These are phyloP conservation scores for Acromyrmex charruanus DNA, from an alignment of 1,140 invertebrate genomes.

Conservation along the genomic window DNA sequence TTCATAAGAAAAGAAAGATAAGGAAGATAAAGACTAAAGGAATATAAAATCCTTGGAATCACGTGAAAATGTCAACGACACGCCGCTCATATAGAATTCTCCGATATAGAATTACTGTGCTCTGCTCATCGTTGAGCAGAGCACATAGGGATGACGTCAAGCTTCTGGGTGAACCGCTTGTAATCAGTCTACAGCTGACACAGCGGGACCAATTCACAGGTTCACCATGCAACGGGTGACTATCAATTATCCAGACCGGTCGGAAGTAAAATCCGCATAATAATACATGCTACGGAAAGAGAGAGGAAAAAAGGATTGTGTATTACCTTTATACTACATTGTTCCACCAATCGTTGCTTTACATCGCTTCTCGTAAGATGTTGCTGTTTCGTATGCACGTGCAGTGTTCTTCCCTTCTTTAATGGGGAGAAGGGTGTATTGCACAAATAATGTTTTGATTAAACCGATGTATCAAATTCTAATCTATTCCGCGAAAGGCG, in stretches of 20 bases:
- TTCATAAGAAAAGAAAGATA: background rate
- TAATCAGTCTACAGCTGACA: slow-evolving; percentile 9
- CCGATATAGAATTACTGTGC: background rate
- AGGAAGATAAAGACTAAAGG: background rate
- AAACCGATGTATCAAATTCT: background rate
- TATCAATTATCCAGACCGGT: slow-evolving; percentile 22
- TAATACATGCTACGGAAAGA: background rate
- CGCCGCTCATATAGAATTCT: background rate
- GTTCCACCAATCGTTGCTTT: background rate
- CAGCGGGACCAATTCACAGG: slow-evolving; percentile 5
- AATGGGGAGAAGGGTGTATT: background rate
- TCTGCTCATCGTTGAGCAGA: background rate
- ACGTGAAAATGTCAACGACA: slow-evolving; percentile 37
- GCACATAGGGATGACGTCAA: slow-evolving; percentile 34
- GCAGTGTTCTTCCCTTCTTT: background rate
- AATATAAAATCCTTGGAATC: background rate
- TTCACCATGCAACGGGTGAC: slow-evolving; percentile 28
- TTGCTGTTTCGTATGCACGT: slow-evolving; percentile 29
- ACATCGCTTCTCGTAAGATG: slow-evolving; percentile 41
- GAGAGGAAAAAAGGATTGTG: background rate
- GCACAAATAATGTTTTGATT: background rate
- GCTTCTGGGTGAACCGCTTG: background rate
- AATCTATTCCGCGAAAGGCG: background rate
- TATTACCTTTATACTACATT: slow-evolving; percentile 53
- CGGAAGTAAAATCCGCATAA: slow-evolving; percentile 49